Base-by-base conservation (phyloP, 2,888 invertebrate species). In the Apantesis nais region DNA sequence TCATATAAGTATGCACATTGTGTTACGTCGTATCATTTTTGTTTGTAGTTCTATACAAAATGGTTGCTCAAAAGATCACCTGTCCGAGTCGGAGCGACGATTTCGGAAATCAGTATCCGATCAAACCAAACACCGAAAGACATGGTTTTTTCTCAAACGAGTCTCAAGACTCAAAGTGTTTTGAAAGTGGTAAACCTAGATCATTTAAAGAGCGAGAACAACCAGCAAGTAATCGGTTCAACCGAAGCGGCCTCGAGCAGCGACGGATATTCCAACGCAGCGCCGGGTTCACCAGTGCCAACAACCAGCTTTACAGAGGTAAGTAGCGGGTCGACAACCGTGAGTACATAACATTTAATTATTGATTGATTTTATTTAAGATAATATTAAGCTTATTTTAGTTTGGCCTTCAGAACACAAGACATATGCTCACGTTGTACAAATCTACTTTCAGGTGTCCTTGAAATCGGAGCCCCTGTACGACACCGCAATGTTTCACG, bases 1-100 rank as follows among this genome's bases (percentile, higher is more conserved):
- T 92, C 81, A 91, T 93, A 92, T 82, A 84, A 90, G 90, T 91
- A 90, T 93, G 91, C 92, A 93, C 94, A 93, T 93, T 93, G 90
- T 92, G 95, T 95, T 94, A 95, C 93, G 94, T 94, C 95, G 91
- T 94, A 90, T 94, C 93, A 92, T 95, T 95, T 95, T 89, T 95
- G 91, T 95, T 95, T 94, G 94, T 95, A 95, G 95, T 95, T 94
- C 93, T 94, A 93, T 94, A 89, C 95, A 95, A 95, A 95, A 95
- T 95, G 95, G 95, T 95, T 93, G 90, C 94, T 92, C 92, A 92
- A 94, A 95, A 92, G 90, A 91, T 92, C 94, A 92, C 90, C 94
- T 91, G 93, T 93, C 92, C 94, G 92, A 90, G 92, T 92, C 91
- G 93, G 90, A 93, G 93, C 91, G 93, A 93, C 92, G 91, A 90